These are phyloP conservation scores for Falco biarmicus DNA, from an alignment of 2,797 vertebrate species.

Conservation along the genomic window DNA sequence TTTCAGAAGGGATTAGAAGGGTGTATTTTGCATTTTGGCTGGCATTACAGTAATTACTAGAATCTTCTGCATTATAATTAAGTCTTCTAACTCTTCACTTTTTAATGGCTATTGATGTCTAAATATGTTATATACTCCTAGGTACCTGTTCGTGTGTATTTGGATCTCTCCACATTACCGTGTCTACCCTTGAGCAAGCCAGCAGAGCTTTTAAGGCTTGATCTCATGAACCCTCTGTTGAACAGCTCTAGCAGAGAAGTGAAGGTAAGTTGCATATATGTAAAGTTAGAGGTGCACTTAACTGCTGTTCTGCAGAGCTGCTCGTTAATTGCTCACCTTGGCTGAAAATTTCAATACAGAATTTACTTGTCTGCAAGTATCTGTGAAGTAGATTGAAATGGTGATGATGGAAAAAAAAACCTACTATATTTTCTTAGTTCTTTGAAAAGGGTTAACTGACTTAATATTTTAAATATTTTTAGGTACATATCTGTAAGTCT, in stretches of 20 bases:
- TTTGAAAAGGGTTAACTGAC: not conserved
- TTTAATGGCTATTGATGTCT: not conserved
- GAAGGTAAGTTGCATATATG: constrained; percentile 78
- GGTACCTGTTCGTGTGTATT: constrained; percentile 95
- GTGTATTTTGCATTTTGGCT: not conserved
- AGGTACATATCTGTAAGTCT: constrained; percentile 84
- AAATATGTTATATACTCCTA: constrained; percentile 39
- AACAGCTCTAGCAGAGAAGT: constrained; percentile 88
- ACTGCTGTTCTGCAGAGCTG: not conserved
- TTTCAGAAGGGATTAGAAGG: not conserved
- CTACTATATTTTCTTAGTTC: not conserved
- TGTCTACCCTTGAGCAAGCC: constrained; percentile 88
- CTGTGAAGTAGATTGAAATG: not conserved
- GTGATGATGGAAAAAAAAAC: not conserved
- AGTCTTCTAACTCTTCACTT: not conserved
- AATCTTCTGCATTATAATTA: not conserved
- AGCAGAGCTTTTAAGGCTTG: constrained; percentile 88
- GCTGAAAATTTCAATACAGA: not conserved
- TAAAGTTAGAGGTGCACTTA: not conserved
- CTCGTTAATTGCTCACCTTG: not conserved
- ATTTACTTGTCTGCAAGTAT: not conserved
- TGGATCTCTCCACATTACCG: constrained; percentile 91
- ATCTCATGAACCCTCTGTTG: constrained; percentile 88
- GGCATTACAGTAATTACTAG: not conserved
- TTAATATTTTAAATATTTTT: not conserved